Percentiles rank a stretch among this genome's conserved stretches.
phyloP scores from a whole-genome alignment of 30 jellyfish, hydroid and myxozoan species.

The Calvadosia cruxmelitensis region DNA sequence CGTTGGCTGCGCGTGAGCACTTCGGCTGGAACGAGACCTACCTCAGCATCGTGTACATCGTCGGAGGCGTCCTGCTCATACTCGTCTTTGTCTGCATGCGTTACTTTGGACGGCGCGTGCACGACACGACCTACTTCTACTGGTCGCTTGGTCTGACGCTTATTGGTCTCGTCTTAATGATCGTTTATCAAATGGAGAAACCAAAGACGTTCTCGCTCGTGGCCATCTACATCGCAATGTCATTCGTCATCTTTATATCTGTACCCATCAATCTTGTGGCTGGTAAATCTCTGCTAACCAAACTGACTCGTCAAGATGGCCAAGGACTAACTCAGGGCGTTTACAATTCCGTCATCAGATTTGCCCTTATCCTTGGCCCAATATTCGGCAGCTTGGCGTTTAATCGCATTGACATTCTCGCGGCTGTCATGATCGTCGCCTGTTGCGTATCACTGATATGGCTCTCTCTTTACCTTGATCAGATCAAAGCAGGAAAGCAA shows the following conservation, averaged over 20 bases:
- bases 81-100: constrained; percentile 56
- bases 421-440: constrained; percentile 54
- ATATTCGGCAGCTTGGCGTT: constrained; percentile 76
- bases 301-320: constrained; percentile 63
- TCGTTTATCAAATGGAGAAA: constrained; percentile 45
- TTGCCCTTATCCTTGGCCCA: constrained; percentile 87
- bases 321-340: constrained; percentile 96
- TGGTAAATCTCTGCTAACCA: constrained; percentile 69
- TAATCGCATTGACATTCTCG: constrained; percentile 53
- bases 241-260: constrained; percentile 67
- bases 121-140: constrained; percentile 45
- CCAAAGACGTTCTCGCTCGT: constrained; percentile 33
- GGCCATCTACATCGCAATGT: constrained; percentile 34
- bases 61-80: constrained; percentile 85
- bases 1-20: constrained; percentile 81
- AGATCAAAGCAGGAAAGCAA: constrained; percentile 29
- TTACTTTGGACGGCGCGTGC: constrained; percentile 45
- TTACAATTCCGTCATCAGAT: constrained; percentile 75
- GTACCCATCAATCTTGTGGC: constrained; percentile 88
- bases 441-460: constrained; percentile 60
- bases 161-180: constrained; percentile 55
- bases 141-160: constrained; percentile 64
- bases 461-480: constrained; percentile 54
- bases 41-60: constrained; percentile 65
- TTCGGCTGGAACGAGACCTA: constrained; percentile 75